Evolutionary conservation across 2,888 invertebrate genomes (phyloP), one percentile per base, ranked within the genome.

Genomic region (Ischnus inquisitorius): DNA sequence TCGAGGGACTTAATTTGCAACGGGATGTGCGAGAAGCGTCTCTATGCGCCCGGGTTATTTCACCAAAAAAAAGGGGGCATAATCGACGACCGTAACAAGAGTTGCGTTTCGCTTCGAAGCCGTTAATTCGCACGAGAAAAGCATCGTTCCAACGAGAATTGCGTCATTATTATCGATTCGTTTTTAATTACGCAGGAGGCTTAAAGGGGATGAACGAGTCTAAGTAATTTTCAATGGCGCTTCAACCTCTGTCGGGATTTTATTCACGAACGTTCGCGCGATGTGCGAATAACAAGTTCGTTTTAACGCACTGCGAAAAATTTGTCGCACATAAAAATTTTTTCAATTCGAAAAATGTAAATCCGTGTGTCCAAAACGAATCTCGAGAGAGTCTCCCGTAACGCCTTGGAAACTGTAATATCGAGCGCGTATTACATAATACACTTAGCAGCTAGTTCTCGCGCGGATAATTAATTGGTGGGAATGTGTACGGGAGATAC

Each of bases 121-220:
- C 22, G 57, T 25, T 22, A 25, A 57, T 57, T 57, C 14, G 12
- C 25, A 12, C 57, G 57, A 5, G 22, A 5, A 5, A 25, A 60
- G 65, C 16, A 16, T 77, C 46, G 12, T 60, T 46, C n/a, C 19
- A 74, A 78, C 51, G 48, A 16, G 19, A 46, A 51, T 68, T 48
- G 60, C 68, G 57, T 82, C 62, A 64, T 78, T 78, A 16, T 19
- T 82, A 82, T 78, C 68, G 82, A 82, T 82, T 82, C 22, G 19
- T 54, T 64, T 54, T 69, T 68, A 74, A 82, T 74, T 62, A 43
- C 51, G 51, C 51, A 48, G 16, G 43, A n/a, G n/a, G 43, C 19
- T 82, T 78, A 82, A 82, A 82, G 82, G 34, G 51, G 78, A 82
- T 78, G 62, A 22, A 64, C 25, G 10, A 8, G 3, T 10, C 39